Evolutionary conservation across 2,888 invertebrate genomes (phyloP).

Genomic region (Escarpia spicata): DNA sequence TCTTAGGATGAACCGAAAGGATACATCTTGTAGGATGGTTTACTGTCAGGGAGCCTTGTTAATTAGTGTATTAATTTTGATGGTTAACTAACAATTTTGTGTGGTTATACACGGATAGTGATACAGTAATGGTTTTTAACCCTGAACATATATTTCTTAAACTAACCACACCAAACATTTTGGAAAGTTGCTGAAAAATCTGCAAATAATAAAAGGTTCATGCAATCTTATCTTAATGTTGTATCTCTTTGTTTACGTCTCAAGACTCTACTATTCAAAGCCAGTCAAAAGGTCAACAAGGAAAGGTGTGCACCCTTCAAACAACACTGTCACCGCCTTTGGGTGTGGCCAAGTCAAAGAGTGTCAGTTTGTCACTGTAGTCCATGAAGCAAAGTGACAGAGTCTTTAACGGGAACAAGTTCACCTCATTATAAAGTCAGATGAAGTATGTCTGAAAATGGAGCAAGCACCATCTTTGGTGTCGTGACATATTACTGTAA

Average conservation of each 20-base stretch:
- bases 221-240: background rate
- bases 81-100: background rate
- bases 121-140: background rate
- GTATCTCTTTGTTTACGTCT: background rate
- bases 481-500: background rate
- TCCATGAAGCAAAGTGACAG: background rate
- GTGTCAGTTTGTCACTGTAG: background rate
- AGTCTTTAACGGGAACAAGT: background rate
- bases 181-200: background rate
- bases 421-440: slow-evolving; percentile 13
- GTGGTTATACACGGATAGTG: background rate
- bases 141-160: background rate
- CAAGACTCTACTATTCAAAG: background rate
- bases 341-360: background rate
- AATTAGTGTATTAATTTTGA: background rate
- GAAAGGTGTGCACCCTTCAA: background rate
- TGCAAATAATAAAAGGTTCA: background rate
- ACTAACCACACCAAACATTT: background rate
- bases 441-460: background rate
- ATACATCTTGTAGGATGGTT: background rate
- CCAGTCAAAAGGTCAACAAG: background rate
- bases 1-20: background rate
- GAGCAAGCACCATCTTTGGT: background rate
- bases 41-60: background rate
- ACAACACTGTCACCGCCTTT: background rate